phyloP scores from a whole-genome alignment of 2,113 vertebrate species.

The Notiomystis cincta region DNA sequence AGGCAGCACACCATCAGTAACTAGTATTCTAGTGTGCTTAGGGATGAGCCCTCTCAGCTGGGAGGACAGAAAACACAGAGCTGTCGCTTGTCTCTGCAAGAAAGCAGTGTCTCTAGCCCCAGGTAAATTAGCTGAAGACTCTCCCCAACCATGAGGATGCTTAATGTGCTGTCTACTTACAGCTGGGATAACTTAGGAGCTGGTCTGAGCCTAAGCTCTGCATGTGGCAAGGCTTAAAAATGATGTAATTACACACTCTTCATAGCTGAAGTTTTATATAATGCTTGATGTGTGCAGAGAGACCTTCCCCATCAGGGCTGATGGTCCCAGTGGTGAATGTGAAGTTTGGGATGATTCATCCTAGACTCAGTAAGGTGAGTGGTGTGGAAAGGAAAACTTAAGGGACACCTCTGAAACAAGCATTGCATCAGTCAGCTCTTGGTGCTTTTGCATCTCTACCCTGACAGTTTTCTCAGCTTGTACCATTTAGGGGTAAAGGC shows the following conservation, averaged over 20 bases:
- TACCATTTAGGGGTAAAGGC: not conserved
- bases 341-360: not conserved
- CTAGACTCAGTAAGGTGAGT: not conserved
- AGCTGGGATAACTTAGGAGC: not conserved
- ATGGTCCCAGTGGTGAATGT: not conserved
- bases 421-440: not conserved
- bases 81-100: not conserved
- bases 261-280: not conserved
- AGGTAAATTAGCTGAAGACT: not conserved
- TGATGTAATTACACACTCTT: not conserved
- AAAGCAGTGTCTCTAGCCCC: not conserved
- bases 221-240: not conserved
- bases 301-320: not conserved
- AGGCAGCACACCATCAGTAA: not conserved
- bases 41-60: not conserved
- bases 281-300: not conserved
- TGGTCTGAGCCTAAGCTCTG: not conserved
- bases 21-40: not conserved
- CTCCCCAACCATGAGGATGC: not conserved
- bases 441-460: not conserved
- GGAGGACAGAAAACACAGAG: not conserved
- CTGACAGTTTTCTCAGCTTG: fast-evolving
- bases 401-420: not conserved
- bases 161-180: not conserved
- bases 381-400: not conserved